Evolutionary conservation across 2,113 vertebrate species (phyloP).

Genomic region (Melanostigma gelatinosum): DNA sequence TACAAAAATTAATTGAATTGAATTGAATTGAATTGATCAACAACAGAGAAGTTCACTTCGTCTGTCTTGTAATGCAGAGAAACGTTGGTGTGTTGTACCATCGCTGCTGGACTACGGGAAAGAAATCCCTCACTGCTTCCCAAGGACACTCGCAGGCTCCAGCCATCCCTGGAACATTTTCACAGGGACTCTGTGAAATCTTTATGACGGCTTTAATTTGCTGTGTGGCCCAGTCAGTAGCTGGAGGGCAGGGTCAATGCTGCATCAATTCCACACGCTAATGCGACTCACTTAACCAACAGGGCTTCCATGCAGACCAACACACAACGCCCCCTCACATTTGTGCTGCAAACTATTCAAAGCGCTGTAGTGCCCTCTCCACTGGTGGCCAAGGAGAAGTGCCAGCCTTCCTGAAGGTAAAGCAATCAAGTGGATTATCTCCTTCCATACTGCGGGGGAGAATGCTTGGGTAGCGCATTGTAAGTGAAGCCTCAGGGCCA

Average conservation of each 20-base stretch:
- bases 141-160: constrained; percentile 12
- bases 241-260: constrained; percentile 20
- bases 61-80: no score
- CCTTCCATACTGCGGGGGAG: not conserved
- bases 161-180: constrained; percentile 41
- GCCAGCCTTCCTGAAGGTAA: constrained; percentile 23
- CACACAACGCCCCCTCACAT: not conserved
- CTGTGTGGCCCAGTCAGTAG: constrained; percentile 36
- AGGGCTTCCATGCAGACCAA: constrained; percentile 24
- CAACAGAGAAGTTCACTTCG: no score
- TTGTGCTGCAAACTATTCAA: constrained; percentile 10
- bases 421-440: constrained; percentile 41
- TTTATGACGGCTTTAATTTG: constrained; percentile 70
- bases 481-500: not conserved
- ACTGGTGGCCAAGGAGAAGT: constrained; percentile 19
- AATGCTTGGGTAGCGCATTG: not conserved
- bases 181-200: constrained; percentile 58
- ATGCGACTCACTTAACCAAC: constrained; percentile 38
- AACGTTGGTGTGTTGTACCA: no score
- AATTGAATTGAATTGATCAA: no score
- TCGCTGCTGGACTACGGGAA: no score
- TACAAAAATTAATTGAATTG: no score
- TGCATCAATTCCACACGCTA: constrained; percentile 34
- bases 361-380: constrained; percentile 12
- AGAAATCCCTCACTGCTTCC: not conserved